These are phyloP conservation scores for Andricus curvator DNA, from an alignment of 2,888 invertebrate genomes.

Conservation along the genomic window DNA sequence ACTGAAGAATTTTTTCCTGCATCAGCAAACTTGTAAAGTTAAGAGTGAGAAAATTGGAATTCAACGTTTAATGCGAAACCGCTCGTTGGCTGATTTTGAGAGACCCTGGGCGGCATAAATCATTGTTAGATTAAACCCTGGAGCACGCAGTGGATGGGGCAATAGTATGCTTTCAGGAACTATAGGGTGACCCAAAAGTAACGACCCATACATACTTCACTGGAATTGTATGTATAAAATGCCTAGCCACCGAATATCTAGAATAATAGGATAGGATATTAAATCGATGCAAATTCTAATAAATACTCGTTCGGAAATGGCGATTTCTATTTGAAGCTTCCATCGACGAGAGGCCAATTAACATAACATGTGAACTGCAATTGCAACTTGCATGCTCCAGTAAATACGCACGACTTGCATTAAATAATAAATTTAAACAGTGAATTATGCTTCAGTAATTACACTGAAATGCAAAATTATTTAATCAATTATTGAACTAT, in stretches of 20 bases:
- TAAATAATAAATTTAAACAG: neutral
- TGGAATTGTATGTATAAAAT: neutral
- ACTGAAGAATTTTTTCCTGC: neutral
- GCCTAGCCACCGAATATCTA: neutral
- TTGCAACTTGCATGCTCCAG: neutral
- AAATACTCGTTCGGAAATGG: slow-evolving; percentile 20
- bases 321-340: slow-evolving; percentile 18
- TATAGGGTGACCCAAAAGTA: slow-evolving; percentile 73
- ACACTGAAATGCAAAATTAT: neutral
- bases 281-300: slow-evolving; percentile 29
- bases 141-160: slow-evolving; percentile 60
- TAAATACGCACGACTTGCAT: slow-evolving; percentile 8
- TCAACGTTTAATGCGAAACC: neutral
- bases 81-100: slow-evolving; percentile 59
- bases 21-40: neutral
- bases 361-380: slow-evolving; percentile 18
- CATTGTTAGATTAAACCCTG: slow-evolving; percentile 76
- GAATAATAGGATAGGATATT: slow-evolving; percentile 12
- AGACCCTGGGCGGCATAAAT: slow-evolving; percentile 73
- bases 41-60: neutral
- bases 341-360: slow-evolving; percentile 19
- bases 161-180: slow-evolving; percentile 69
- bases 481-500: neutral
- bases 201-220: slow-evolving; percentile 63
- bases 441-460: neutral